Evolutionary conservation across 2,888 invertebrate species (phyloP), one percentile per base, ranked within the genome.

Genomic region (Erynnis tages): DNA sequence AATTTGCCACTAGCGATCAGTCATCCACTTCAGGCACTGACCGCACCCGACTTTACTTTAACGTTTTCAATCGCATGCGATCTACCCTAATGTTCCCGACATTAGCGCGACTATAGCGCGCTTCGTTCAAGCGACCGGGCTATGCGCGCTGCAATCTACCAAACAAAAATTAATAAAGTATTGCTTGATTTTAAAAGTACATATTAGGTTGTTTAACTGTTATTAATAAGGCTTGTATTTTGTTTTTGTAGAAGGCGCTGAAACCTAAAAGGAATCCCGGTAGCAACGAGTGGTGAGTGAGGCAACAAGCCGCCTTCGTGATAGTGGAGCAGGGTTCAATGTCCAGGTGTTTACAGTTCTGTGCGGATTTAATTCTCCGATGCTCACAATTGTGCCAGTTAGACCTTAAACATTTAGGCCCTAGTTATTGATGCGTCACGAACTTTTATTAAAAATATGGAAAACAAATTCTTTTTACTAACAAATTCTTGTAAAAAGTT

Each of bases 361-460:
- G 52, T 68, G 60, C 65, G 68, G 69, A 75, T 69, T 69, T 69
- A 70, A 73, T 74, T 75, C 67, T 74, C 73, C 73, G 78, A 85
- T 76, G 88, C 88, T 88, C 88, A 88, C 84, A 69, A 71, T 77
- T 85, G 88, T 88, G 88, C 88, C 88, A 88, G 79, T 79, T 87
- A 84, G 78, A 71, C 37, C 67, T 70, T 74, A 69, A 76, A 77
- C 71, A 61, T 73, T 74, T 78, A 81, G 77, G 69, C 69, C 65
- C 70, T 82, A 83, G 82, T 66, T 73, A 76, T 69, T 52, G 54
- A 48, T 30, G 40, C 45, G 53, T 53, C 56, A 48, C 25, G 45
- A 21, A 38, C 21, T 44, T 52, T 44, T 44, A 21, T 35, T 29
- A 29, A 30, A 37, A 41, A 29, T 16, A 23, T 19, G 40, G 8